Conservation (phyloP, 2,888 invertebrate species). For the Troides aeacus region DNA sequence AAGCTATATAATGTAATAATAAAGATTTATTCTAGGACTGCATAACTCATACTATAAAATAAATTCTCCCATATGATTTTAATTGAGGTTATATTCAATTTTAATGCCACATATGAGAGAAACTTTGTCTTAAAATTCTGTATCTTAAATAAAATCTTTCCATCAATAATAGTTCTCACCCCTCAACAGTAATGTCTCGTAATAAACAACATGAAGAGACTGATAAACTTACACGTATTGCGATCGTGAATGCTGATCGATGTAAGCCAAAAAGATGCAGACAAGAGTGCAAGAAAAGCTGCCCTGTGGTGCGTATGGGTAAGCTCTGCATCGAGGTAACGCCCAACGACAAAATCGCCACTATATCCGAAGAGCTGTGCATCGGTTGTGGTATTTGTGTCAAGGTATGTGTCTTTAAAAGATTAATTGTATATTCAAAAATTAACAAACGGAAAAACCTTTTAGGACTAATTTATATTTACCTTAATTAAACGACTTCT, state of each 20-base stretch:
- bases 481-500: too few relatives aligned
- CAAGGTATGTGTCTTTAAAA: constrained; percentile 79
- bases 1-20: constrained; percentile 5
- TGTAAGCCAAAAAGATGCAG: constrained; percentile 99
- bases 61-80: constrained; percentile 39
- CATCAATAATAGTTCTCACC: constrained; percentile 36
- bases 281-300: constrained; percentile 99
- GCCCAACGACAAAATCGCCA: constrained; percentile 96
- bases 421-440: not conserved
- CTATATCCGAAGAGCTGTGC: constrained; percentile 98
- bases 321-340: constrained; percentile 99
- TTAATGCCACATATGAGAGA: constrained; percentile 64
- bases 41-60: not conserved
- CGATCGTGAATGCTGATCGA: constrained; percentile 98
- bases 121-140: constrained; percentile 40
- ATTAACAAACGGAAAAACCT: not conserved
- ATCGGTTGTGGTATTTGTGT: constrained; percentile 99
- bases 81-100: constrained; percentile 65
- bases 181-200: constrained; percentile 69
- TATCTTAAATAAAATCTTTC: constrained; percentile 31
- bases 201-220: constrained; percentile 88
- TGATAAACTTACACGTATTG: constrained; percentile 97
- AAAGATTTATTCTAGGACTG: not conserved
- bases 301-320: constrained; percentile 99
- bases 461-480: not conserved